Evolutionary conservation across 2,888 invertebrate genomes (phyloP), one percentile per base, ranked within the genome.

Genomic region (Ernsta delagoae): DNA sequence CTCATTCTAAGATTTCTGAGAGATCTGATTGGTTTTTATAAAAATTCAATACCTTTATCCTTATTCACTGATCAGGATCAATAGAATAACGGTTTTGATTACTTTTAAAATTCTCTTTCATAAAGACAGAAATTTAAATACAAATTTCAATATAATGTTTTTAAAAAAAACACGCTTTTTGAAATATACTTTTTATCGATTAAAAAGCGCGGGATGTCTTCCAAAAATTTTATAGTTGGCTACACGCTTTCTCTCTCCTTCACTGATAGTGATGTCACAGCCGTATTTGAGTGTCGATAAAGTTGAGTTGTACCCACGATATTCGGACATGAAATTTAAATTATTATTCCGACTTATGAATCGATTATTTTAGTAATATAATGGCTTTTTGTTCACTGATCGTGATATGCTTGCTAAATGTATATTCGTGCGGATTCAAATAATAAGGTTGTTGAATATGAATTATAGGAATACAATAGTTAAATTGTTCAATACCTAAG

Each of bases 291-390:
- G 48, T 68, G 56, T 68, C 67, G 67, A 62, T 68, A 68, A 68
- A 57, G 39, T 36, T 68, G 67, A 68, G 60, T 68, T 68, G 67
- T 62, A 61, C 54, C 61, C 67, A 68, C 67, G 67, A 68, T 48
- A 67, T 57, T 68, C 56, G 56, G 43, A 36, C 56, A 7, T 56
- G 56, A 41, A 56, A 61, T 56, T 61, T 24, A 57, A 59, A 54
- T 54, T 62, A 62, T 39, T 48, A 48, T 68, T 45, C 67, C 9
- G 9, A 34, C 45, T 61, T 65, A 67, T 67, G 61, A 66, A 67
- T 67, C 67, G 60, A 67, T 67, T 67, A 67, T n/a, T n/a, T n/a
- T 67, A 31, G 5, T 5, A 67, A 67, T 36, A 61, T 56, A 45
- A 45, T 56, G 8, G 43, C 45, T 45, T 61, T 54, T 43, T 53